These are phyloP conservation scores for Chondrilla cf. caribensis DNA, from an alignment of 37 sponge, comb jelly and placozoan species.

Conservation along the genomic window DNA sequence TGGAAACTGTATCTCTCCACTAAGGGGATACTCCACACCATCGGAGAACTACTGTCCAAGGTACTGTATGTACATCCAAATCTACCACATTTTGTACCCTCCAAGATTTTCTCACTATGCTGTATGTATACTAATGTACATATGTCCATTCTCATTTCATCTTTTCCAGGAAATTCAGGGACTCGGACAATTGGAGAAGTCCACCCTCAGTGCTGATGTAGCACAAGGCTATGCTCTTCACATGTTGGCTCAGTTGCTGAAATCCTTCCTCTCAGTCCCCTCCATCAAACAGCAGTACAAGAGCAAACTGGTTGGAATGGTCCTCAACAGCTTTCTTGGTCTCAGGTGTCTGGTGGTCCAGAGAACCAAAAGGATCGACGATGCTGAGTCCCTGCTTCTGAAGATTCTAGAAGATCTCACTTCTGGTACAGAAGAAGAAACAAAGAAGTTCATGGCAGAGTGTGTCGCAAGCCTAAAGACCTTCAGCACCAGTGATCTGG, in stretches of 20 bases:
- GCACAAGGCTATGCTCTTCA: slow-evolving; percentile 89
- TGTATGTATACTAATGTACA: too few species aligned
- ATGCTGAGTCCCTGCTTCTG: slow-evolving; percentile 71
- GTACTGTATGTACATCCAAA: neutral
- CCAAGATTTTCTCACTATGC: too few species aligned
- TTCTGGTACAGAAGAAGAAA: slow-evolving; percentile 84
- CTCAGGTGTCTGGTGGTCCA: slow-evolving; percentile 84
- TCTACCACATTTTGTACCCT: too few species aligned
- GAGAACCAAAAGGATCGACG: slow-evolving; percentile 86
- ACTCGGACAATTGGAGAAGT: slow-evolving; percentile 67
- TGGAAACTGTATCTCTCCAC: slow-evolving; percentile 84
- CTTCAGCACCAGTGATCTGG: slow-evolving; percentile 58
- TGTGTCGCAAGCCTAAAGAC: slow-evolving; percentile 77
- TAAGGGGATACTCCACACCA: slow-evolving; percentile 59
- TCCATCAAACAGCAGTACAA: slow-evolving; percentile 72
- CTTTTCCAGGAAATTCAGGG: slow-evolving; percentile 56
- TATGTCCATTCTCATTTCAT: neutral
- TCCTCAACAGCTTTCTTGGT: slow-evolving; percentile 84
- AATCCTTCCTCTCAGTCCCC: slow-evolving; percentile 61
- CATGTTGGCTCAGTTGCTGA: slow-evolving; percentile 75
- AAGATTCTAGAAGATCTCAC: slow-evolving; percentile 80
- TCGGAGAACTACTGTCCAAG: slow-evolving; percentile 58
- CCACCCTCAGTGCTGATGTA: slow-evolving; percentile 82
- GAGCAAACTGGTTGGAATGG: slow-evolving; percentile 67
- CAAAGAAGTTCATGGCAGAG: slow-evolving; percentile 73